A percentile compares a stretch with the other conserved stretches of the same genome.
These are phyloP conservation scores for Sparidentex hasta DNA, from an alignment of 2,797 vertebrate species.

Conservation along the genomic window DNA sequence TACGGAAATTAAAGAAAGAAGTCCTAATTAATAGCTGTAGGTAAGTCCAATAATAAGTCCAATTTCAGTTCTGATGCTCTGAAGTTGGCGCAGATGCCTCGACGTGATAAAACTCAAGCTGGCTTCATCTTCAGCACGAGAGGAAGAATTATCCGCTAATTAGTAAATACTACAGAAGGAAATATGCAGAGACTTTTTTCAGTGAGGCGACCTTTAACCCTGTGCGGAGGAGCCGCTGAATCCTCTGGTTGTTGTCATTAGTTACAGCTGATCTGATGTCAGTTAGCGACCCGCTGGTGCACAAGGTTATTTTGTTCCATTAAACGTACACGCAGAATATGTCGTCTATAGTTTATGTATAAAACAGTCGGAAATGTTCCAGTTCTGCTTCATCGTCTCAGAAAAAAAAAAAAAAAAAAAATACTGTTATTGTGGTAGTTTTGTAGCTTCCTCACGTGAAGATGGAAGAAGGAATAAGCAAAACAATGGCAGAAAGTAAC, in stretches of 20 bases:
- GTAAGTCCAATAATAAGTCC: conserved; percentile 61
- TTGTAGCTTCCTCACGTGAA: not conserved
- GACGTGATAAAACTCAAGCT: conserved; percentile 25
- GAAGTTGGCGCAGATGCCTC: conserved; percentile 9
- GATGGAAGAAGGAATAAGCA: too few relatives aligned
- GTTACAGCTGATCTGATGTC: conserved; percentile 21
- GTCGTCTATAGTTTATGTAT: not conserved
- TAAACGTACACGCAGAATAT: not conserved
- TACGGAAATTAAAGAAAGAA: conserved; percentile 51
- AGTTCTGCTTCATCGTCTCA: not conserved
- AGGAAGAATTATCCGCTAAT: conserved; percentile 46
- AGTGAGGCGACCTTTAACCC: conserved; percentile 39
- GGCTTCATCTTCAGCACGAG: conserved; percentile 12
- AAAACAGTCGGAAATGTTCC: too few relatives aligned
- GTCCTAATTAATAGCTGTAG: conserved; percentile 64
- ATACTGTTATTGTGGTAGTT: not conserved
- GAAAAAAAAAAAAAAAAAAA: too few relatives aligned
- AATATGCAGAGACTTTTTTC: conserved; percentile 17
- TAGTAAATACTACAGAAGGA: conserved; percentile 43
- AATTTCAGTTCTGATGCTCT: conserved; percentile 28
- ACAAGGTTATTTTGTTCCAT: not conserved
- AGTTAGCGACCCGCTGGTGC: not conserved
- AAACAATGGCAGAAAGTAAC: too few relatives aligned
- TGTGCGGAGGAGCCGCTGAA: conserved; percentile 9
- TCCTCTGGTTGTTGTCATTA: conserved; percentile 22